Conservation (phyloP, 2,888 invertebrate species). For the Enchytraeus crypticus region DNA sequence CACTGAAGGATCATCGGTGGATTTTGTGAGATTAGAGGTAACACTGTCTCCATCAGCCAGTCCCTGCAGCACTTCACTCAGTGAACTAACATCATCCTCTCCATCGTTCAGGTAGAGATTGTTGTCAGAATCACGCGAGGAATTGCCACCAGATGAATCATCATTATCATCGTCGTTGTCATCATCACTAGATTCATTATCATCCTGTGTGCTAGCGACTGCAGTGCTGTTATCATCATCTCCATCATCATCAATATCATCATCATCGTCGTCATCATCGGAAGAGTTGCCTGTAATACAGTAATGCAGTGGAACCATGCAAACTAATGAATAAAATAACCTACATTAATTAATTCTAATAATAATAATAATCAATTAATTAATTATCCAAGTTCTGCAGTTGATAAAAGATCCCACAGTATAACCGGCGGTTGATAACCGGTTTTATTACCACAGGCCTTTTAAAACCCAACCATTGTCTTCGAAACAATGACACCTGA, state of each 20-base stretch:
- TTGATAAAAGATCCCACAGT: no score
- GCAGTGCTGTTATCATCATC: slow-evolving; percentile 50
- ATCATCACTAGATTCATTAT: slow-evolving; percentile 24
- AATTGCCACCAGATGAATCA: slow-evolving; percentile 6
- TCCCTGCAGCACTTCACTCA: neutral
- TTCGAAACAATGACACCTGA: neutral
- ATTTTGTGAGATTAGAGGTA: neutral
- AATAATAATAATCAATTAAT: no score
- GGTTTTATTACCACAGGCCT: no score
- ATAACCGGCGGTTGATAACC: no score
- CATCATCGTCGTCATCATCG: slow-evolving; percentile 12
- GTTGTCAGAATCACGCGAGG: neutral
- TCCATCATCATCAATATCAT: slow-evolving; percentile 65
- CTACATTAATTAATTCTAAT: no score
- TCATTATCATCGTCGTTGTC: slow-evolving; percentile 23
- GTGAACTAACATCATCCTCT: neutral
- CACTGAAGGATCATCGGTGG: neutral
- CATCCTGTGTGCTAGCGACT: neutral
- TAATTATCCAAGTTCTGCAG: neutral
- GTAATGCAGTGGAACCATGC: no score
- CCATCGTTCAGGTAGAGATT: neutral
- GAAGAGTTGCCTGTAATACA: no score
- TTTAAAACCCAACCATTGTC: no score
- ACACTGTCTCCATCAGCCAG: neutral
- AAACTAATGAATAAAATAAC: no score